Conservation (phyloP, 1,140 invertebrate species). For the Bathynomus jamesi region DNA sequence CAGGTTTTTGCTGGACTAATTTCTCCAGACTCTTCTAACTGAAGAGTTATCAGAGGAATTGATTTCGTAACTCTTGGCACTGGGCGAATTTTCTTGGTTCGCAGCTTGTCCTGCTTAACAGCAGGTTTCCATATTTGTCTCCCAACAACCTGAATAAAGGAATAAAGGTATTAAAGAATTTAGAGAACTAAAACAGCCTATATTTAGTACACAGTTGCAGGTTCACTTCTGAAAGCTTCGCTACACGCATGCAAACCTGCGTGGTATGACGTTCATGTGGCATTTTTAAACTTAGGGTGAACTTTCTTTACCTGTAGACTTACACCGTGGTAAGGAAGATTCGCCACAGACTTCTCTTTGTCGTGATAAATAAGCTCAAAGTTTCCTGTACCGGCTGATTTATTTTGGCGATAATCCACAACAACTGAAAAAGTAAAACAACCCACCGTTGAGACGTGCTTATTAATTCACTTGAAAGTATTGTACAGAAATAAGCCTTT, state of each 20-base stretch:
- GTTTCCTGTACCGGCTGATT: slow-evolving; percentile 69
- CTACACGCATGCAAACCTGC: no score
- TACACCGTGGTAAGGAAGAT: slow-evolving; percentile 8
- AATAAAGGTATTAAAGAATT: background rate
- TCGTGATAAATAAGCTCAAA: slow-evolving; percentile 68
- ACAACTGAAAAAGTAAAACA: slow-evolving; percentile 58
- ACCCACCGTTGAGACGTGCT: no score
- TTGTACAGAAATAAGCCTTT: no score
- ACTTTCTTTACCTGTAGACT: background rate
- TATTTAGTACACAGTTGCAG: background rate
- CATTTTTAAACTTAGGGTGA: no score
- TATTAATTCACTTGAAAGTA: no score
- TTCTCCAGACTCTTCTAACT: background rate
- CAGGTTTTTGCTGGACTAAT: background rate
- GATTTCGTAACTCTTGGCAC: background rate
- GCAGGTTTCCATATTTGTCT: background rate
- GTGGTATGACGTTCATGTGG: no score
- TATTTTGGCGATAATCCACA: slow-evolving; percentile 67
- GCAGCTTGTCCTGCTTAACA: background rate
- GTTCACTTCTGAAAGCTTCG: no score
- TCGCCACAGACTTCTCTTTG: slow-evolving; percentile 3
- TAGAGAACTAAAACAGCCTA: no score
- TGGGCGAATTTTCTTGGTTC: background rate
- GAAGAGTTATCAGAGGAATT: background rate
- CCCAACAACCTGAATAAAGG: background rate